phyloP scores from a whole-genome alignment of 1,140 invertebrate genomes.

The Apis dorsata region DNA sequence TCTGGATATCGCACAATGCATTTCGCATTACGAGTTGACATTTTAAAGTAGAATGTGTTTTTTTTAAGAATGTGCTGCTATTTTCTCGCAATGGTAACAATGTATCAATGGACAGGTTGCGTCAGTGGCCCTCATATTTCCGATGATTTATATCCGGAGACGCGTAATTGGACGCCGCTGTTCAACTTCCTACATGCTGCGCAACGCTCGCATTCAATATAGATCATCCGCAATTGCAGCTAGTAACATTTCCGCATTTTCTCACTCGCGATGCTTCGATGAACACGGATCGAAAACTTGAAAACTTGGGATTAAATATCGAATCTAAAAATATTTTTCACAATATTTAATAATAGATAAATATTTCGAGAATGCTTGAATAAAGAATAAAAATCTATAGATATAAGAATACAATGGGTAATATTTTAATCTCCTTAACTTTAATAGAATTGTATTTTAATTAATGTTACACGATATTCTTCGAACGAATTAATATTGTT shows the following conservation, averaged over 20 bases:
- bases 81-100: conserved; percentile 29
- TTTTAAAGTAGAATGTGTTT: conserved; percentile 3
- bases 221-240: conserved; percentile 47
- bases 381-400: no score
- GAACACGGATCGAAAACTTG: not conserved
- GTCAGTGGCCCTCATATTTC: conserved; percentile 55
- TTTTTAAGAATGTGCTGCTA: not conserved
- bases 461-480: no score
- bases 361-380: no score
- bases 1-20: not conserved
- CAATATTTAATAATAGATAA: not conserved
- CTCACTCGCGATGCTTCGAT: not conserved
- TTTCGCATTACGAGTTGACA: not conserved
- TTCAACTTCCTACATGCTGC: conserved; percentile 49
- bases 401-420: no score
- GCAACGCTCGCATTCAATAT: conserved; percentile 43
- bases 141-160: conserved; percentile 66
- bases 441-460: no score
- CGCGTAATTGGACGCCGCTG: conserved; percentile 59
- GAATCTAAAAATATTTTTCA: not conserved
- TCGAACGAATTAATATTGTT: no score
- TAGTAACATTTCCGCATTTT: conserved; percentile 32
- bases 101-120: conserved; percentile 38
- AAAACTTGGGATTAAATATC: not conserved
- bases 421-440: no score